These are phyloP conservation scores for Caenorhabditis virilis DNA, from an alignment of 2,888 invertebrate species.

Conservation along the genomic window DNA sequence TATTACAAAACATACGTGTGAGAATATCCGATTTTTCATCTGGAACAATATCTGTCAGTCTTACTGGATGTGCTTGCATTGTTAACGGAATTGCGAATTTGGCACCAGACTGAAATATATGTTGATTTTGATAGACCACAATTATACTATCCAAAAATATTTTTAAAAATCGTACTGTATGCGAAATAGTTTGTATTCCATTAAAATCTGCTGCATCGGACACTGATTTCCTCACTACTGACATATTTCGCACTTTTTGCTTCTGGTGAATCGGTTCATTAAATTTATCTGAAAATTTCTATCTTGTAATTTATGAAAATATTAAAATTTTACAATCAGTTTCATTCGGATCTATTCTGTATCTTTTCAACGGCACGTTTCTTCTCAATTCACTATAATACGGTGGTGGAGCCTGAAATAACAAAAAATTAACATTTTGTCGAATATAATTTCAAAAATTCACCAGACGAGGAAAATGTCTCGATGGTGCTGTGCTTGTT, in stretches of 20 bases:
- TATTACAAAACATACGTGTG: slow-evolving; percentile 24
- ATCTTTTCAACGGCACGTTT: no score
- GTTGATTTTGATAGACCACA: neutral
- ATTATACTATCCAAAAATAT: neutral
- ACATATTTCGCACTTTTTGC: neutral
- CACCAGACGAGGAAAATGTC: no score
- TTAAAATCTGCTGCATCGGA: slow-evolving; percentile 26
- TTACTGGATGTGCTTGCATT: slow-evolving; percentile 42
- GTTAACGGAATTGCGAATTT: slow-evolving; percentile 42
- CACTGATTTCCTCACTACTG: neutral
- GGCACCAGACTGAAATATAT: slow-evolving; percentile 38
- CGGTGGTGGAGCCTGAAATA: no score
- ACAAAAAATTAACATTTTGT: no score
- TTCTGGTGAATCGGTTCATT: no score
- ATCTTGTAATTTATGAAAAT: no score
- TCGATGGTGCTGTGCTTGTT: no score
- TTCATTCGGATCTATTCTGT: no score
- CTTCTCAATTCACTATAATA: no score
- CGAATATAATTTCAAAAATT: no score
- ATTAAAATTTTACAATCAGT: no score
- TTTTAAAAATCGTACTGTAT: slow-evolving; percentile 6
- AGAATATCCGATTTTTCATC: slow-evolving; percentile 43
- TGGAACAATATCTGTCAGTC: slow-evolving; percentile 30
- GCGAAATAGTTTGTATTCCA: slow-evolving; percentile 27
- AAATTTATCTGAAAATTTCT: no score